Evolutionary conservation across 2,113 vertebrate genomes (phyloP).

Genomic region (Triplophysa rosa): DNA sequence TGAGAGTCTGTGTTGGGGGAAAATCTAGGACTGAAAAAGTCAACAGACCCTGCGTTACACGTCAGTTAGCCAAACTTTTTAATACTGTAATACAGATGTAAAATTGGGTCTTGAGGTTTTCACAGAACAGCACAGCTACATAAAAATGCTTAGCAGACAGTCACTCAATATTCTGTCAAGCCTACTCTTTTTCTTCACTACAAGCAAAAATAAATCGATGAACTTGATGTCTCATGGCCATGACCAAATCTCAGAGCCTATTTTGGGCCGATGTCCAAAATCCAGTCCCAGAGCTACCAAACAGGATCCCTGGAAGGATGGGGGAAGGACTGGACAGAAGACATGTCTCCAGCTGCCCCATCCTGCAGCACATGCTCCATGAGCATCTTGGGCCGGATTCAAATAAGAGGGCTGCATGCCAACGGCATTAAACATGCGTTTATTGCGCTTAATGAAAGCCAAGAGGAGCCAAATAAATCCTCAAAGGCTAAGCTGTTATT

Average conservation of each 20-base stretch:
- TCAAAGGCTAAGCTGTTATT: constrained; percentile 43
- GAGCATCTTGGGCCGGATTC: constrained; percentile 44
- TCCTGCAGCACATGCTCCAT: constrained; percentile 34
- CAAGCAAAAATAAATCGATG: constrained; percentile 47
- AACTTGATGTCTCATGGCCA: constrained; percentile 38
- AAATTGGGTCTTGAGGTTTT: neutral
- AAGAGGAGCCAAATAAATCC: constrained; percentile 52
- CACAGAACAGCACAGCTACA: neutral
- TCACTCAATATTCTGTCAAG: constrained; percentile 48
- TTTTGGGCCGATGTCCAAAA: constrained; percentile 30
- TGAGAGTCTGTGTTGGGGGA: no score
- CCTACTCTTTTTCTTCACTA: constrained; percentile 15
- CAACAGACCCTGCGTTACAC: no score
- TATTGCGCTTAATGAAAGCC: constrained; percentile 52
- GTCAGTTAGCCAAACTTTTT: neutral
- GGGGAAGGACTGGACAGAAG: constrained; percentile 24
- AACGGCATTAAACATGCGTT: constrained; percentile 50
- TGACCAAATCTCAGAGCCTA: constrained; percentile 11
- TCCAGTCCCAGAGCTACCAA: constrained; percentile 27
- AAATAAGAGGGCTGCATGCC: constrained; percentile 47
- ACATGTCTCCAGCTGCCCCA: constrained; percentile 50
- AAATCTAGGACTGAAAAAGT: no score
- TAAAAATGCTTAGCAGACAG: constrained; percentile 28
- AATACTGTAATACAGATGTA: neutral
- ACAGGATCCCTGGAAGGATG: constrained; percentile 31